phyloP scores from a whole-genome alignment of 30 jellyfish, hydroid and myxozoan species.

The Pseudorhiza aurosa region DNA sequence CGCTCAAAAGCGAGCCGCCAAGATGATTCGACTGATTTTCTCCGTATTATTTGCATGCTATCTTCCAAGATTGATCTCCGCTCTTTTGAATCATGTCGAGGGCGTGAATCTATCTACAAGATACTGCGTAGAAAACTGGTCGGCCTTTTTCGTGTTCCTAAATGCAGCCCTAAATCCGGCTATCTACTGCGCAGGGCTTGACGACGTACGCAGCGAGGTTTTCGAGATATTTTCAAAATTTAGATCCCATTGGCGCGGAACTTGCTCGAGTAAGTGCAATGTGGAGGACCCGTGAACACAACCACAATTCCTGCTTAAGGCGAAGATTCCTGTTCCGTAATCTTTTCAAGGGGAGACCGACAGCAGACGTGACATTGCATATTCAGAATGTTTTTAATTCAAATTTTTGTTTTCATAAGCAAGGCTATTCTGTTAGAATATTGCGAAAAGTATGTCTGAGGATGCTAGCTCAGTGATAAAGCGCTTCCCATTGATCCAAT shows the following conservation, averaged over 20 bases:
- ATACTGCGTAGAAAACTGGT: background rate
- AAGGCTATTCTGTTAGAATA: too few species aligned
- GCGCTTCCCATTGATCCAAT: too few species aligned
- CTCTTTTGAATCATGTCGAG: background rate
- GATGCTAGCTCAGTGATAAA: too few species aligned
- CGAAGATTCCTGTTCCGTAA: too few species aligned
- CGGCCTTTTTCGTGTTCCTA: slow-evolving; percentile 8
- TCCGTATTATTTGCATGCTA: slow-evolving; percentile 1
- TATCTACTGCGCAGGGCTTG: slow-evolving; percentile 19
- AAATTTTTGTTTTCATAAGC: too few species aligned
- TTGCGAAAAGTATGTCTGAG: too few species aligned
- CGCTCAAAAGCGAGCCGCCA: background rate
- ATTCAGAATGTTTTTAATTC: too few species aligned
- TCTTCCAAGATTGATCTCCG: background rate
- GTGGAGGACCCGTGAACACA: too few species aligned
- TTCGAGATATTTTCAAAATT: background rate
- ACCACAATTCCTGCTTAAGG: too few species aligned
- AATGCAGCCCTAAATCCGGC: slow-evolving; percentile 12
- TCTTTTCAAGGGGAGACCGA: too few species aligned
- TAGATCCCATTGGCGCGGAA: background rate
- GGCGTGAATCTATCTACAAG: background rate
- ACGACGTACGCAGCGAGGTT: background rate
- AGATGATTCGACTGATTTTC: background rate
- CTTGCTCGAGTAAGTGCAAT: too few species aligned
- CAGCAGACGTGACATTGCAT: too few species aligned